Percentiles rank a stretch among this genome's conserved stretches.
Evolutionary conservation across 2,888 invertebrate species (phyloP).

Genomic region (Oxycera nigricornis): DNA sequence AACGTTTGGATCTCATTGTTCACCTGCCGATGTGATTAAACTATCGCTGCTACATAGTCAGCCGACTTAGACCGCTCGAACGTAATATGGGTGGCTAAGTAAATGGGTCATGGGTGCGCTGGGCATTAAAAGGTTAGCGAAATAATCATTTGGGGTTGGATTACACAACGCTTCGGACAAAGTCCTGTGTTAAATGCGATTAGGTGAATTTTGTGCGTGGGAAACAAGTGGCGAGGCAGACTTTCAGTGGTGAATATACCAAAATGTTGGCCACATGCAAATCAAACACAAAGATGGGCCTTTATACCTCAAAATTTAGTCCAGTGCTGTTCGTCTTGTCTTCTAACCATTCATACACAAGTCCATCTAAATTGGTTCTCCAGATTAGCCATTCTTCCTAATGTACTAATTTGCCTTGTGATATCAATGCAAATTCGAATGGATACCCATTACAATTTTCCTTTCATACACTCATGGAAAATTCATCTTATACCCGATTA

Average conservation of each 20-base stretch:
- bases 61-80: background rate
- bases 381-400: background rate
- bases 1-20: background rate
- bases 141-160: slow-evolving; percentile 8
- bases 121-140: slow-evolving; percentile 26
- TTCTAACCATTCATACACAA: background rate
- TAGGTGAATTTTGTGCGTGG: background rate
- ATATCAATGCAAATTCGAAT: slow-evolving; percentile 29
- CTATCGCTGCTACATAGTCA: background rate
- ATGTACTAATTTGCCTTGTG: background rate
- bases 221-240: too few species aligned
- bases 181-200: background rate
- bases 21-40: slow-evolving; percentile 9
- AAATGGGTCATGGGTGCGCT: slow-evolving; percentile 32
- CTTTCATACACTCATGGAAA: background rate
- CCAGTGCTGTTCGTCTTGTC: background rate
- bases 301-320: background rate
- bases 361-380: background rate
- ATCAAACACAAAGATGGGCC: background rate
- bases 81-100: background rate
- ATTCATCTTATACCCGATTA: background rate
- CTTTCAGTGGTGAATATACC: background rate
- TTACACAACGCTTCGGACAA: background rate
- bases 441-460: slow-evolving; percentile 2
- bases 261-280: background rate